Conservation (phyloP, 2,797 vertebrate species). For the Paramormyrops hopkinsi region DNA sequence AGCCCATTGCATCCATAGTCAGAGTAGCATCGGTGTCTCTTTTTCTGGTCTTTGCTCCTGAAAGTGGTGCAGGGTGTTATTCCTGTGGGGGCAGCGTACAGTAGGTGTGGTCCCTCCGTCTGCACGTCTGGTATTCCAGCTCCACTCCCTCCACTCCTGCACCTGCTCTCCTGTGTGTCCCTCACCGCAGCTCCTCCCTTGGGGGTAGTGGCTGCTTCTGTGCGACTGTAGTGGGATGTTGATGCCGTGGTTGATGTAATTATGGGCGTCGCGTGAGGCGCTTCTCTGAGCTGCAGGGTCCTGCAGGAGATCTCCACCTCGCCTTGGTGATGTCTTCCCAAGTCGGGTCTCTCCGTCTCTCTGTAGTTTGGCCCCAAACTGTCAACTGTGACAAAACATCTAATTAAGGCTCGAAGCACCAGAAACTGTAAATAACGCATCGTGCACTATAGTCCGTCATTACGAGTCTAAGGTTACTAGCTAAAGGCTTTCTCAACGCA, state of each 20-base stretch:
- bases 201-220: background rate
- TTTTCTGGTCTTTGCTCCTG: background rate
- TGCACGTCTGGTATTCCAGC: background rate
- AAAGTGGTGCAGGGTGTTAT: background rate
- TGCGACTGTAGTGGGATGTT: background rate
- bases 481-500: background rate
- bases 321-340: background rate
- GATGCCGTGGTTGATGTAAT: background rate
- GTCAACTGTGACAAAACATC: background rate
- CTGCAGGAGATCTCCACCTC: background rate
- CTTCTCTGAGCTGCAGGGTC: background rate
- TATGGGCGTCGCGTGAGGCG: background rate
- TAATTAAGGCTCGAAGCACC: background rate
- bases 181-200: background rate
- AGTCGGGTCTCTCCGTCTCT: background rate
- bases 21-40: background rate
- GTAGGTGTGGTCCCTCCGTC: background rate
- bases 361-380: background rate
- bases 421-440: background rate
- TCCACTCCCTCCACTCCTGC: background rate
- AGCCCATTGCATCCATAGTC: background rate
- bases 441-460: background rate
- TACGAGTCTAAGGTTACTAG: background rate
- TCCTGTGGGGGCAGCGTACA: background rate
- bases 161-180: background rate